Conservation (phyloP, 2,113 vertebrate species). For the Mormyrus iriodes region DNA sequence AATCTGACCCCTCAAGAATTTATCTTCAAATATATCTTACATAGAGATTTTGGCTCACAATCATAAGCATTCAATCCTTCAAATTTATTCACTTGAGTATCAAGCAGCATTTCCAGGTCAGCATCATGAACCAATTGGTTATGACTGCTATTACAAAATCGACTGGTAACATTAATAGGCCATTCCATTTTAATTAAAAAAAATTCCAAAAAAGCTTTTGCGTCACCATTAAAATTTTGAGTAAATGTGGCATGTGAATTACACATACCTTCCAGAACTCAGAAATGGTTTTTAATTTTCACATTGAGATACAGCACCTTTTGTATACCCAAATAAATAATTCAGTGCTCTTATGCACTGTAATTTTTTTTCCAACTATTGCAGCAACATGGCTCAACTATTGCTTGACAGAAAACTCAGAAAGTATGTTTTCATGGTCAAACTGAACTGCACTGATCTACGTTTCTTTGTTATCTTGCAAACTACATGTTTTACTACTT, state of each 20-base stretch:
- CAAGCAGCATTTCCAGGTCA: neutral
- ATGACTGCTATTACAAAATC: neutral
- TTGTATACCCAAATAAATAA: neutral
- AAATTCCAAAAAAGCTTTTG: neutral
- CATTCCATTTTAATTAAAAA: neutral
- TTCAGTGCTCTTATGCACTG: neutral
- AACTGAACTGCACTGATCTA: neutral
- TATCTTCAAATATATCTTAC: no score
- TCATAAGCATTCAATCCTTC: neutral
- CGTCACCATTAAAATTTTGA: neutral
- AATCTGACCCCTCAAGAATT: no score
- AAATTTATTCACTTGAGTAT: neutral
- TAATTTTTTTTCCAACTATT: neutral
- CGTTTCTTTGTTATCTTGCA: neutral
- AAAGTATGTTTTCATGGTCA: neutral
- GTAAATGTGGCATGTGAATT: neutral
- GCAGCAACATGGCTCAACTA: neutral
- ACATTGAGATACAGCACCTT: neutral
- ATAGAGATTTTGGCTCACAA: no score
- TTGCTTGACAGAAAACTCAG: neutral
- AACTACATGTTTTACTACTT: neutral
- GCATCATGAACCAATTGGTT: neutral
- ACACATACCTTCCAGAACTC: neutral
- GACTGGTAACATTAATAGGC: neutral
- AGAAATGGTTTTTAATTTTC: neutral